A percentile compares a stretch with the other conserved stretches of the same genome.
phyloP scores from a whole-genome alignment of 1,140 invertebrate genomes.

The Macrobrachium nipponense region DNA sequence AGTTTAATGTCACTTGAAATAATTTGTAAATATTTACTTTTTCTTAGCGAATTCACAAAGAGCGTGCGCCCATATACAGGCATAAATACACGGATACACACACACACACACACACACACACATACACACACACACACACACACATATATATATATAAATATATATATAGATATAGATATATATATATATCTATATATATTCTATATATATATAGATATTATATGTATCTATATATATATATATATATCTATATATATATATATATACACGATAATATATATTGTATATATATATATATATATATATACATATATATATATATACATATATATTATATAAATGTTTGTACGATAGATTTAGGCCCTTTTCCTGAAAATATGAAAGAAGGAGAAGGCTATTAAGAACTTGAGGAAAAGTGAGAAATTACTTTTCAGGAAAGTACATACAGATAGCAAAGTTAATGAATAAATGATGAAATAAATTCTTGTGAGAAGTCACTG shows the following conservation, averaged over 20 bases:
- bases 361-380: not conserved
- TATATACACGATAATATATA: too few relatives aligned
- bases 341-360: not conserved
- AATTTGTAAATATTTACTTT: too few relatives aligned
- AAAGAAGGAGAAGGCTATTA: not conserved
- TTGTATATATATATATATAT: constrained; percentile 11
- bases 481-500: too few relatives aligned
- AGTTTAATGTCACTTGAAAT: too few relatives aligned
- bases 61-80: not conserved
- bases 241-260: constrained; percentile 6
- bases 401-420: too few relatives aligned
- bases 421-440: too few relatives aligned
- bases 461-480: too few relatives aligned
- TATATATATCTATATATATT: constrained; percentile 7
- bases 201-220: not conserved
- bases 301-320: constrained; percentile 6
- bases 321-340: not conserved
- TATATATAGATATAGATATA: not conserved
- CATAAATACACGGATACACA: too few relatives aligned
- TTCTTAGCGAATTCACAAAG: too few relatives aligned
- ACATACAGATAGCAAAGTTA: not conserved
- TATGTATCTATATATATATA: not conserved
- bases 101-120: constrained; percentile 8
- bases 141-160: not conserved
- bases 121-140: not conserved